A percentile compares a stretch with the other conserved stretches of the same genome.
Evolutionary conservation across 2,113 vertebrate genomes (phyloP).

Genomic region (Ia io): DNA sequence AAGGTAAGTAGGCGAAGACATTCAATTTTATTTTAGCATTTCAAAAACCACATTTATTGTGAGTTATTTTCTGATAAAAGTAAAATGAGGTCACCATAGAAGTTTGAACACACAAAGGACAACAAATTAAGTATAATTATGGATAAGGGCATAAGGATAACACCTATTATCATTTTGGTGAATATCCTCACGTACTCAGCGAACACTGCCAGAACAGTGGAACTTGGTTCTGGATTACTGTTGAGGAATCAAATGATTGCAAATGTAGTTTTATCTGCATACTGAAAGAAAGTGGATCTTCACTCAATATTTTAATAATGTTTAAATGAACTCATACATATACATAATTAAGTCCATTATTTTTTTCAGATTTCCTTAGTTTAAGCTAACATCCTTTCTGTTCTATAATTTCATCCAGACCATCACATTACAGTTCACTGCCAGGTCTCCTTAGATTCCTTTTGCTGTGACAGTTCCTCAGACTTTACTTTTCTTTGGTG

Average conservation of each 20-base stretch:
- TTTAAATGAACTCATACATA: not conserved
- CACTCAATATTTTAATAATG: not conserved
- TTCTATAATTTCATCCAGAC: not conserved
- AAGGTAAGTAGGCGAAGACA: not conserved
- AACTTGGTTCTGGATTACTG: not conserved
- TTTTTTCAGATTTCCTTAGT: not conserved
- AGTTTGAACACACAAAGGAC: not conserved
- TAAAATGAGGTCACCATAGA: not conserved
- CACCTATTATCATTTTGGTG: not conserved
- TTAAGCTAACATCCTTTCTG: not conserved
- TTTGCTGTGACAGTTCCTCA: not conserved
- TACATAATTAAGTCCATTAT: not conserved
- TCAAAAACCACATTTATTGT: not conserved
- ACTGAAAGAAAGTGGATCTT: not conserved
- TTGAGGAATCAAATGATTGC: not conserved
- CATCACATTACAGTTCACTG: not conserved
- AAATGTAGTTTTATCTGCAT: not conserved
- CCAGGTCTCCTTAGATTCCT: not conserved
- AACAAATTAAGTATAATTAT: not conserved
- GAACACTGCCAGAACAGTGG: too few species aligned
- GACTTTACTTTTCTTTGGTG: not conserved
- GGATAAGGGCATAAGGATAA: not conserved
- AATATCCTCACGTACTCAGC: too few species aligned
- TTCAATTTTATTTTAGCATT: not conserved
- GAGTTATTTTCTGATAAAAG: not conserved